A percentile compares a stretch with the other conserved stretches of the same genome.
These are phyloP conservation scores for Xylophagus ater DNA, from an alignment of 2,888 invertebrate species.

Conservation along the genomic window DNA sequence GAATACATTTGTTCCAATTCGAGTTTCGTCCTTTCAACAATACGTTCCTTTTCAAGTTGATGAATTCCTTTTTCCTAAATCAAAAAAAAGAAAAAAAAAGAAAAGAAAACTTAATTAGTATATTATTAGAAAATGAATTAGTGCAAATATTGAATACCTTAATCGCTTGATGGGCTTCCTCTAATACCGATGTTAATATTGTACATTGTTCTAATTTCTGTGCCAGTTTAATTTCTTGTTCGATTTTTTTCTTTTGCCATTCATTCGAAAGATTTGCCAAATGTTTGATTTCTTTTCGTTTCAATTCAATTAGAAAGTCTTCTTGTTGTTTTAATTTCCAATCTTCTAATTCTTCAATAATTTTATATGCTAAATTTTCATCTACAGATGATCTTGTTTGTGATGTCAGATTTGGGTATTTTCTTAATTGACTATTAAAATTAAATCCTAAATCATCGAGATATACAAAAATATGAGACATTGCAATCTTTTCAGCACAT, in stretches of 20 bases:
- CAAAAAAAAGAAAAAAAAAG: not conserved
- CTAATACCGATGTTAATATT: constrained; percentile 46
- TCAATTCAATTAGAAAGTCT: constrained; percentile 48
- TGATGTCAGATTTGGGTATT: not conserved
- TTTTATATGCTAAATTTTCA: constrained; percentile 40
- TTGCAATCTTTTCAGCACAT: constrained; percentile 16
- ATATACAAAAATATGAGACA: constrained; percentile 18
- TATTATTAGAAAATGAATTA: not conserved
- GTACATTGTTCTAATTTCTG: constrained; percentile 51
- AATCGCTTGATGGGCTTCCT: constrained; percentile 24
- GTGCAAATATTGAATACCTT: constrained; percentile 7
- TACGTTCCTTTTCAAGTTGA: constrained; percentile 16
- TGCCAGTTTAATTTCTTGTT: constrained; percentile 46
- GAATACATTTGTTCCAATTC: constrained; percentile 49
- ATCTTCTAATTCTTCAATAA: constrained; percentile 55
- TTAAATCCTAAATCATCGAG: constrained; percentile 19
- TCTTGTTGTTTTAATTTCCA: constrained; percentile 62
- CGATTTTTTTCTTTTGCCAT: constrained; percentile 45
- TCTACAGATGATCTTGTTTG: constrained; percentile 14
- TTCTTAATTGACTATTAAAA: constrained; percentile 18
- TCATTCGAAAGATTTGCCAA: constrained; percentile 44
- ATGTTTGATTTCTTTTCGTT: constrained; percentile 48
- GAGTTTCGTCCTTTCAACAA: constrained; percentile 45
- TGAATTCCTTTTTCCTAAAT: constrained; percentile 12
- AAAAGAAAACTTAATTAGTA: not conserved